Conservation (phyloP, 2,888 invertebrate species). For the Pyrochroa serraticornis region DNA sequence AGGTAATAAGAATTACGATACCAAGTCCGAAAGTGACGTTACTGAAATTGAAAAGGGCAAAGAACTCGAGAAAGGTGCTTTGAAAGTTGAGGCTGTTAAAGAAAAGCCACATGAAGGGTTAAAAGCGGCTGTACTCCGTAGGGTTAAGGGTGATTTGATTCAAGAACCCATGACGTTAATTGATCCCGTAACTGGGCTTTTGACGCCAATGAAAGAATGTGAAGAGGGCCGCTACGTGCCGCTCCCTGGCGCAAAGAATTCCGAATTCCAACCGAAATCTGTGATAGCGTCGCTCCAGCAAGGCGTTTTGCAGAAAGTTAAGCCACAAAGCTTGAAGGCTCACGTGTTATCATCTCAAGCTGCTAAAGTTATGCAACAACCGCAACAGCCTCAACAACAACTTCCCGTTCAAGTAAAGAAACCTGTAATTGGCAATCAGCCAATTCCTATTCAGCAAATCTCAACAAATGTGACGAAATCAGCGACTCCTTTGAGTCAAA, state of each 20-base stretch:
- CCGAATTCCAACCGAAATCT: conserved; percentile 37
- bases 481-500: conserved; percentile 46
- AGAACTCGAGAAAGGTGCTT: conserved; percentile 26
- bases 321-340: conserved; percentile 67
- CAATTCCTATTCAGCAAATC: conserved; percentile 14
- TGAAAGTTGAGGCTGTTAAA: conserved; percentile 35
- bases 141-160: conserved; percentile 52
- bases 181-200: conserved; percentile 76
- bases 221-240: conserved; percentile 74
- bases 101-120: conserved; percentile 53
- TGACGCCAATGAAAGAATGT: conserved; percentile 72
- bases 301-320: conserved; percentile 47
- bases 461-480: conserved; percentile 46
- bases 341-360: conserved; percentile 65
- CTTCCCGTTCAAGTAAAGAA: conserved; percentile 29
- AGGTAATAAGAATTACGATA: conserved; percentile 43
- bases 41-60: conserved; percentile 26
- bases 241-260: conserved; percentile 53
- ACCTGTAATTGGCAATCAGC: conserved; percentile 7
- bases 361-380: conserved; percentile 49
- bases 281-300: conserved; percentile 31
- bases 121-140: conserved; percentile 54
- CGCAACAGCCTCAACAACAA: conserved; percentile 27
- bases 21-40: conserved; percentile 26
- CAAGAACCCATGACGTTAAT: conserved; percentile 71